phyloP scores from a whole-genome alignment of 1,140 invertebrate species.

The Batillaria attramentaria region DNA sequence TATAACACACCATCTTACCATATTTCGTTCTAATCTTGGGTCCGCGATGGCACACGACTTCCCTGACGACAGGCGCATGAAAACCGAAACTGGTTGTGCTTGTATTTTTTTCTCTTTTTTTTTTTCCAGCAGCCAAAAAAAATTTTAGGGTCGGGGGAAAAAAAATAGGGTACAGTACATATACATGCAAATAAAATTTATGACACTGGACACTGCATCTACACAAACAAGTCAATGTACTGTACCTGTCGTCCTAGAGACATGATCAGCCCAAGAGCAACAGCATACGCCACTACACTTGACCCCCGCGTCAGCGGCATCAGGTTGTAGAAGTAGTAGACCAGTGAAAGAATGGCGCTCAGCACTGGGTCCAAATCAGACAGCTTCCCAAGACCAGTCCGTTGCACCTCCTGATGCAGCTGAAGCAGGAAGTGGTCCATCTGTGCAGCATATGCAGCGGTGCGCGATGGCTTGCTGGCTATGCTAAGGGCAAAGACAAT shows the following conservation, averaged over 20 bases:
- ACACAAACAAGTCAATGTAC: slow-evolving; percentile 52
- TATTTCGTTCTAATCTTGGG: no score
- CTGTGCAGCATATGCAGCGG: slow-evolving; percentile 57
- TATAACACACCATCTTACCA: no score
- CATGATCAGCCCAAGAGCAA: slow-evolving; percentile 63
- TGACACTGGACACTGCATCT: no score
- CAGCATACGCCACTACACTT: slow-evolving; percentile 65
- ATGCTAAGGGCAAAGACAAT: slow-evolving; percentile 63
- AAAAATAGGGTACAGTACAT: no score
- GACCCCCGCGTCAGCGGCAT: slow-evolving; percentile 64
- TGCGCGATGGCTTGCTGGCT: slow-evolving; percentile 56
- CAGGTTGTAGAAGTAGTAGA: slow-evolving; percentile 67
- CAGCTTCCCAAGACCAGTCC: slow-evolving; percentile 57
- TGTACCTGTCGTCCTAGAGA: slow-evolving; percentile 62
- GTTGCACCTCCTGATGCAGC: slow-evolving; percentile 61
- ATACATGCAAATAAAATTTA: no score
- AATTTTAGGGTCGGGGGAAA: no score
- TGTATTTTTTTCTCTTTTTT: no score
- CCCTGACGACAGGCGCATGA: no score
- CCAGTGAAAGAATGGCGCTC: slow-evolving; percentile 60
- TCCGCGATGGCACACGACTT: no score
- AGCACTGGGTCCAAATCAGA: slow-evolving; percentile 61
- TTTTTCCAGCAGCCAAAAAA: no score
- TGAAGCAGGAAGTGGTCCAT: slow-evolving; percentile 61
- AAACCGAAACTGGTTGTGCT: no score